Evolutionary conservation across 2,113 vertebrate genomes (phyloP), one percentile per base, ranked within the genome.

Genomic region (Pipra filicauda): DNA sequence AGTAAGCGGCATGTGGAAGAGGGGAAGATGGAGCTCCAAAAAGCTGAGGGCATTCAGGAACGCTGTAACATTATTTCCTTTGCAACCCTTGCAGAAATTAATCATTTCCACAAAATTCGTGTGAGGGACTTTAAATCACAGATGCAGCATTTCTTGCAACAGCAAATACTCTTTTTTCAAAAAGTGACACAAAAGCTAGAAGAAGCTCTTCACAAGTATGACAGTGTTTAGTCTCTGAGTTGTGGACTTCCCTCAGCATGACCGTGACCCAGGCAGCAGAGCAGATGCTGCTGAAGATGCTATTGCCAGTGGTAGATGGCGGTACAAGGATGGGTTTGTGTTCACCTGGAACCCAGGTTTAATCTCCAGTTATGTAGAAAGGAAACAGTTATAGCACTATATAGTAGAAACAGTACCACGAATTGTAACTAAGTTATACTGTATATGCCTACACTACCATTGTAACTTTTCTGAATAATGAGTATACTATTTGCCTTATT

Each of bases 21-120:
- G 93, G 99, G 99, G 37, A 99, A 99, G 98, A 99, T 99, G 99
- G 99, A 99, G 88, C 95, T 96, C n/a, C 97, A 98, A 17, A 99
- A 99, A 96, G 99, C 99, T 0, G 99, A 99, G 5, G 99, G 99
- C 91, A 99, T 99, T 97, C 98, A 98, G 41, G 99, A 99, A 83
- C 99, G 99, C 93, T 99, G 99, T 98, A 99, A 99, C 98, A 99
- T 99, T 97, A 99, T 99, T 97, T 99, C 99, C 74, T 99, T 98
- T 54, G 99, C 99, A n/a, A 99, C 99, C 30, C 97, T 99, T 73
- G 99, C 99, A 7, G 99, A 99, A 98, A 99, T 99, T 95, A 99
- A 99, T 97, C 99, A 99, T 97, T 99, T 99, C 98, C 99, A 99
- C 97, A 99, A 98, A 96, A 99, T 99, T 94, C 98, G 99, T 33